Conservation (phyloP, 2,888 invertebrate species). For the Trachelus tabidus region DNA sequence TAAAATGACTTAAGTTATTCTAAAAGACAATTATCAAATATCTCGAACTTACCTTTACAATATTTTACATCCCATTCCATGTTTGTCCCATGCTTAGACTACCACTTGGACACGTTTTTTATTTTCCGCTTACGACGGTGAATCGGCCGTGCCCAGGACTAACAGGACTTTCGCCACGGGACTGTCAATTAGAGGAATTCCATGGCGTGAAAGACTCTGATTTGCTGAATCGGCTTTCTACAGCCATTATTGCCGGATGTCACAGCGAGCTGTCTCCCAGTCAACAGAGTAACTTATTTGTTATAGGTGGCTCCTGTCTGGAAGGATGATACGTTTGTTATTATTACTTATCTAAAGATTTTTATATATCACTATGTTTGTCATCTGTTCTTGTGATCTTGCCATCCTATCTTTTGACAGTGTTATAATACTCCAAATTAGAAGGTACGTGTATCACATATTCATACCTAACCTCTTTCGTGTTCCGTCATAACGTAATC, state of each 20-base stretch:
- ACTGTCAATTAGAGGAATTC: conserved; percentile 54
- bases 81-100: neutral
- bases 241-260: conserved; percentile 40
- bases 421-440: neutral
- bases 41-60: neutral
- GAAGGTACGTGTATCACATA: neutral
- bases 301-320: neutral
- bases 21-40: no score
- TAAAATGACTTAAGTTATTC: neutral
- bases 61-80: neutral
- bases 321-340: neutral
- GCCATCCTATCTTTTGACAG: neutral
- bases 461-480: neutral
- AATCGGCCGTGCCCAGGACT: neutral
- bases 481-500: neutral
- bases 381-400: neutral
- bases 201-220: conserved; percentile 33
- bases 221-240: conserved; percentile 57
- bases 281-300: neutral
- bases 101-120: neutral
- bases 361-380: neutral
- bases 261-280: conserved; percentile 27
- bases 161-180: conserved; percentile 15
- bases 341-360: neutral
- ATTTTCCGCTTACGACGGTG: neutral